Percentiles rank a stretch among this genome's conserved stretches.
Conservation (phyloP, 2,797 vertebrate species). For the Lithobates pipiens region DNA sequence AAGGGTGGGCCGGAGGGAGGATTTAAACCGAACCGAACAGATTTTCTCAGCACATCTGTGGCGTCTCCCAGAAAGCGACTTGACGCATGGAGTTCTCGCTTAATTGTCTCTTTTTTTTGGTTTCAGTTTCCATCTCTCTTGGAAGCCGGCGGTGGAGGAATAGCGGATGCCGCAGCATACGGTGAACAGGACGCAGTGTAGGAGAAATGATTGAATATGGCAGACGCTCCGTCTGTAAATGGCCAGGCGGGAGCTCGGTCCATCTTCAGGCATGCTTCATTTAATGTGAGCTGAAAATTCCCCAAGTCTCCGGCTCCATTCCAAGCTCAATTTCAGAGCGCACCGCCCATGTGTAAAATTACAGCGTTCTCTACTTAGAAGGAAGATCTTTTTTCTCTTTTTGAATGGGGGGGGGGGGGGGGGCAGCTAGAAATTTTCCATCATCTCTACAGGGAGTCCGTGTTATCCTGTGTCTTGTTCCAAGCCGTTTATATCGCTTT, state of each 20-base stretch:
- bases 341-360: slow-evolving; percentile 51
- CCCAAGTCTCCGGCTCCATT: slow-evolving; percentile 28
- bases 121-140: neutral
- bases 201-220: slow-evolving; percentile 50
- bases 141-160: neutral
- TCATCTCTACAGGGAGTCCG: neutral
- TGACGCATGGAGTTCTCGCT: too few relatives aligned
- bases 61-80: too few relatives aligned
- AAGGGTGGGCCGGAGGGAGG: too few relatives aligned
- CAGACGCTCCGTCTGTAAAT: slow-evolving; percentile 35
- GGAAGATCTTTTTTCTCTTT: neutral
- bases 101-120: neutral
- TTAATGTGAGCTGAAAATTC: slow-evolving; percentile 45
- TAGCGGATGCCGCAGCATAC: neutral
- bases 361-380: slow-evolving; percentile 42
- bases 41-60: too few relatives aligned
- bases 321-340: slow-evolving; percentile 35
- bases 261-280: slow-evolving; percentile 45
- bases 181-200: slow-evolving; percentile 28
- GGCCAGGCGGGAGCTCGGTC: slow-evolving; percentile 36
- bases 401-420: too few relatives aligned
- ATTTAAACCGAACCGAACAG: too few relatives aligned
- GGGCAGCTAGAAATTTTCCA: neutral
- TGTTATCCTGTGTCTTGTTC: too few relatives aligned
- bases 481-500: too few relatives aligned